phyloP scores from a whole-genome alignment of 2,888 invertebrate genomes.

The Ditylenchus weischeri region DNA sequence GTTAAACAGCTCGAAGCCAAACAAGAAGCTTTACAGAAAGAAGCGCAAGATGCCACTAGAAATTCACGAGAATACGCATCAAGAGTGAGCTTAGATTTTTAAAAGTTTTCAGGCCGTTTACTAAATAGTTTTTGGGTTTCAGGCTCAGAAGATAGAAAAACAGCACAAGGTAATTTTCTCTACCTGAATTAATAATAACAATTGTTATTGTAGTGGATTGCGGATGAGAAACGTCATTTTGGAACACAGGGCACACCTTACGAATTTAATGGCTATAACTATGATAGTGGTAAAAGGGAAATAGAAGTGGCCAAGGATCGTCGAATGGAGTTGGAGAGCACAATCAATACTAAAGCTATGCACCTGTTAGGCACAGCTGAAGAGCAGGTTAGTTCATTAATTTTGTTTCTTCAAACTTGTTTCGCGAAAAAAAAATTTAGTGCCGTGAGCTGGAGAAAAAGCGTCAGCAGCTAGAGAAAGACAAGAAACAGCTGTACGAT shows the following conservation, averaged over 20 bases:
- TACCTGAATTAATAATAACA: no score
- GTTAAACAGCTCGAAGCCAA: slow-evolving; percentile 27
- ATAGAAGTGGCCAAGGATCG: slow-evolving; percentile 24
- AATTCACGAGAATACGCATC: slow-evolving; percentile 20
- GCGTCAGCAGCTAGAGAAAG: slow-evolving; percentile 72
- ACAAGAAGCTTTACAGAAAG: slow-evolving; percentile 11
- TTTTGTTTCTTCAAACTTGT: not conserved
- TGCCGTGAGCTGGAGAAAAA: slow-evolving; percentile 72
- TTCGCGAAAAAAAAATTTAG: slow-evolving; percentile 57
- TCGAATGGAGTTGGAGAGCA: slow-evolving; percentile 27
- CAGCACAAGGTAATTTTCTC: slow-evolving; percentile 60
- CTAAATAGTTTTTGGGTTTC: not conserved
- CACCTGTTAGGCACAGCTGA: slow-evolving; percentile 35
- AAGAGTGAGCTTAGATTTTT: slow-evolving; percentile 21
- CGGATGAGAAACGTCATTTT: slow-evolving; percentile 74
- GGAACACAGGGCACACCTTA: slow-evolving; percentile 64
- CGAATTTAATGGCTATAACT: slow-evolving; percentile 59
- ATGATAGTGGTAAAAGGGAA: slow-evolving; percentile 30
- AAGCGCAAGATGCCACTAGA: slow-evolving; percentile 24
- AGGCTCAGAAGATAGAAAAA: slow-evolving; percentile 21
- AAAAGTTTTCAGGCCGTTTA: not conserved
- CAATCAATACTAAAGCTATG: slow-evolving; percentile 32
- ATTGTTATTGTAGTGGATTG: slow-evolving; percentile 68
- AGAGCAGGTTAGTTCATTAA: slow-evolving; percentile 28
- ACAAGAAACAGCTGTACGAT: slow-evolving; percentile 72